A percentile compares a stretch with the other conserved stretches of the same genome.
Evolutionary conservation across 53 echinoderm and acorn worm genomes (phyloP).

Genomic region (Pentamera pediparva): DNA sequence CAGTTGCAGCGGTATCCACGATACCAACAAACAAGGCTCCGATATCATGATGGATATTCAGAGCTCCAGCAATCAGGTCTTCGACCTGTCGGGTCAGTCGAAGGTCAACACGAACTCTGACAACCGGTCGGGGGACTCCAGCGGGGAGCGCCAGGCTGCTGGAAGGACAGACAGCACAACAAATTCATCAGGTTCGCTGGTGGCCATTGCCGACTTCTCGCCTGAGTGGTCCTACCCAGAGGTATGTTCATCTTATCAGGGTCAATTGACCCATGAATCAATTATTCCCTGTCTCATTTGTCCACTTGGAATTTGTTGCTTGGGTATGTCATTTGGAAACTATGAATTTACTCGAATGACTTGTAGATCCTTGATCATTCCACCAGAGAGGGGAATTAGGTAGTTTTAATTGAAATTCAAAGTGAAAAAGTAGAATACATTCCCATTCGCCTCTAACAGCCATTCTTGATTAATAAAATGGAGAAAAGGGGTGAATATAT

Average conservation of each 20-base stretch:
- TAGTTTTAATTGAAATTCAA: neutral
- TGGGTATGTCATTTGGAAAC: no score
- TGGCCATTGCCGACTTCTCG: constrained; percentile 88
- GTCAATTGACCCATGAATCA: neutral
- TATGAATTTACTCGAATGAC: no score
- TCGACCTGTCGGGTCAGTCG: no score
- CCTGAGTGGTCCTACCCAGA: constrained; percentile 99
- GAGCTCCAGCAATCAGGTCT: neutral
- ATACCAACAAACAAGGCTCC: neutral
- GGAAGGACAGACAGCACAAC: neutral
- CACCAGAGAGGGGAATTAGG: no score
- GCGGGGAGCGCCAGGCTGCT: neutral
- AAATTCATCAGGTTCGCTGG: constrained; percentile 8
- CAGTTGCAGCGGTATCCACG: neutral
- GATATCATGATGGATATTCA: constrained; percentile 15
- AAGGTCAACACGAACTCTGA: constrained; percentile 3
- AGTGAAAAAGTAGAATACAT: no score
- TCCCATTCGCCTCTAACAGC: no score
- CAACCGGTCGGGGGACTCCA: constrained; percentile 11
- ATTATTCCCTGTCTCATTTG: neutral
- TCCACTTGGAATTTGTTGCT: neutral
- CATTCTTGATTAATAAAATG: no score
- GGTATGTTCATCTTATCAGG: constrained; percentile 43
- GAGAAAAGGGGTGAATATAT: no score
- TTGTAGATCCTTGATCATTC: no score